Evolutionary conservation across 2,888 invertebrate genomes (phyloP).

Genomic region (Eucera pruinosa): DNA sequence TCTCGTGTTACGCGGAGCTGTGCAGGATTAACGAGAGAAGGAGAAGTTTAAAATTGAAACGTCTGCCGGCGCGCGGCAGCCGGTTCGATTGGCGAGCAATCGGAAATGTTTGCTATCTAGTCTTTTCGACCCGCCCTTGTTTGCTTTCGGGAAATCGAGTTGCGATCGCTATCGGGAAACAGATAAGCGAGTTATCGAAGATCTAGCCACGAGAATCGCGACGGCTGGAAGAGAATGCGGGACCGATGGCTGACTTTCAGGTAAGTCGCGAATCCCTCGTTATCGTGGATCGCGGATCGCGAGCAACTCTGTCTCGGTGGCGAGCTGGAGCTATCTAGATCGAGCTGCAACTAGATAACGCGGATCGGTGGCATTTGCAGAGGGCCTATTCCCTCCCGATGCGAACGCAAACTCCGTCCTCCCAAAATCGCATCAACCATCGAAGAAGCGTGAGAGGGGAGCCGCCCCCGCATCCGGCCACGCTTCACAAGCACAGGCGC

Average conservation of each 20-base stretch:
- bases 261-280: slow-evolving; percentile 47
- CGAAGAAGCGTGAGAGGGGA: slow-evolving; percentile 81
- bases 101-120: background rate
- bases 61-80: too few relatives aligned
- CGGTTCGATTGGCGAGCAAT: background rate
- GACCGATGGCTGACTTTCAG: slow-evolving; percentile 75
- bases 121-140: slow-evolving; percentile 1
- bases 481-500: slow-evolving; percentile 80
- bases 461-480: slow-evolving; percentile 80
- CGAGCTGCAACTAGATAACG: too few relatives aligned
- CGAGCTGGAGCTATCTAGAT: background rate
- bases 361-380: too few relatives aligned
- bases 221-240: slow-evolving; percentile 64
- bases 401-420: slow-evolving; percentile 79
- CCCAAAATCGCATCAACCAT: slow-evolving; percentile 81
- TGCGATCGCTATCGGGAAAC: background rate
- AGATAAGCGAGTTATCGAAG: slow-evolving; percentile 16
- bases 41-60: too few relatives aligned
- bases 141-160: background rate
- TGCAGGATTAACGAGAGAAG: too few relatives aligned
- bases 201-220: background rate
- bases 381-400: slow-evolving; percentile 81
- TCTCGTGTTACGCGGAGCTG: too few relatives aligned
- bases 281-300: background rate
- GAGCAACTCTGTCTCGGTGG: too few relatives aligned